phyloP scores from a whole-genome alignment of 1,140 invertebrate genomes.

The Zeugodacus cucurbitae region DNA sequence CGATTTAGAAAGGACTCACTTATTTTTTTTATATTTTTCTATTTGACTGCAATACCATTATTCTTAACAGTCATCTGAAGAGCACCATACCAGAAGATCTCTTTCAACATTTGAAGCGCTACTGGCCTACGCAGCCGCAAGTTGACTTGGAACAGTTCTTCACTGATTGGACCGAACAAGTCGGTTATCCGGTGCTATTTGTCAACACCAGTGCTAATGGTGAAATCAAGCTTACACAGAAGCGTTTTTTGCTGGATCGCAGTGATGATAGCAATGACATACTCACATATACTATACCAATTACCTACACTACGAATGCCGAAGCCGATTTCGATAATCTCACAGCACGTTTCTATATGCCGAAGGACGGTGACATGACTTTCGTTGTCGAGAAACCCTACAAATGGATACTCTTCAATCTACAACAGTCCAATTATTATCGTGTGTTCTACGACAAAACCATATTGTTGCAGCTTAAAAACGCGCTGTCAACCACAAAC shows the following conservation, averaged over 20 bases:
- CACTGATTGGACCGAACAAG: conserved; percentile 89
- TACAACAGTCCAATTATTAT: conserved; percentile 71
- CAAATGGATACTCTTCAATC: conserved; percentile 67
- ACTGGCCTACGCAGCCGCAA: conserved; percentile 45
- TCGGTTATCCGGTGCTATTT: conserved; percentile 85
- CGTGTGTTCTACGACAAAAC: conserved; percentile 72
- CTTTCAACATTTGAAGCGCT: conserved; percentile 47
- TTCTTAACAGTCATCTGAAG: not conserved
- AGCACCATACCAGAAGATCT: conserved; percentile 46
- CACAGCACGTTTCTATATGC: conserved; percentile 66
- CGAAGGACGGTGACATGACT: conserved; percentile 48
- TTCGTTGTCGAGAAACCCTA: conserved; percentile 28
- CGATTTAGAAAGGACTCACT: too few relatives aligned
- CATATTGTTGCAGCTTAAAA: conserved; percentile 68
- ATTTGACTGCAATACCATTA: not conserved
- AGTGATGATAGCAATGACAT: conserved; percentile 50
- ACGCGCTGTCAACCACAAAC: conserved; percentile 60
- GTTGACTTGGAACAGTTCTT: conserved; percentile 52
- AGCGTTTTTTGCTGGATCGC: conserved; percentile 68
- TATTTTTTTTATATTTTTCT: too few relatives aligned
- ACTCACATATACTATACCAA: conserved; percentile 72
- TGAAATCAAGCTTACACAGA: conserved; percentile 55
- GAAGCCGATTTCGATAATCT: conserved; percentile 69
- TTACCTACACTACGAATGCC: conserved; percentile 70
- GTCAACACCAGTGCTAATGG: conserved; percentile 62